These are phyloP conservation scores for Chrysopa pallens DNA, from an alignment of 1,140 invertebrate genomes.

Conservation along the genomic window DNA sequence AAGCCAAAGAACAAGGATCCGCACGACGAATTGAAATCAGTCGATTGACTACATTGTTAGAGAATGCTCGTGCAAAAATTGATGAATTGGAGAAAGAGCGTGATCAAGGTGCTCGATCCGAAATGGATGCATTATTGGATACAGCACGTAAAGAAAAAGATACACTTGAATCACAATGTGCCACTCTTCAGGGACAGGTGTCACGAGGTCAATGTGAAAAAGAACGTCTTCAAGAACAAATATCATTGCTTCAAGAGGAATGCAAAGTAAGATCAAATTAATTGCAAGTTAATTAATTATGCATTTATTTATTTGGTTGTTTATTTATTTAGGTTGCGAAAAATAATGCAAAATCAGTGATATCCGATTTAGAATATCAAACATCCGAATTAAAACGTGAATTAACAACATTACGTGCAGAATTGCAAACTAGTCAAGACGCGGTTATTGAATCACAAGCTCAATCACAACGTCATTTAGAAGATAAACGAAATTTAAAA, in stretches of 20 bases:
- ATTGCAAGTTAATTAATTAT: conserved; percentile 4
- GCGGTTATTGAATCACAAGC: conserved; percentile 44
- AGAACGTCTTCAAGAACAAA: conserved; percentile 49
- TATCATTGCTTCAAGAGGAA: conserved; percentile 57
- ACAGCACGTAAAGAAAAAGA: conserved; percentile 50
- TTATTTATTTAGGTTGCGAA: conserved; percentile 33
- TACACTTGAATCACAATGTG: conserved; percentile 44
- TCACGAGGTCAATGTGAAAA: conserved; percentile 58
- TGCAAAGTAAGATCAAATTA: conserved; percentile 33
- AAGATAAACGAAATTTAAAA: conserved; percentile 56
- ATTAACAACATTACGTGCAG: conserved; percentile 42
- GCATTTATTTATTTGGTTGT: background rate
- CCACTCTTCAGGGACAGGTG: conserved; percentile 56
- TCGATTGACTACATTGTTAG: conserved; percentile 53
- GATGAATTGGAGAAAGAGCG: conserved; percentile 40
- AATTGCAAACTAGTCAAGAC: conserved; percentile 55
- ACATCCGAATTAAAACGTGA: conserved; percentile 53
- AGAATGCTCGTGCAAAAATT: conserved; percentile 57
- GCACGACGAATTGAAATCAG: conserved; percentile 55
- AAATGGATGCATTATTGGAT: conserved; percentile 52
- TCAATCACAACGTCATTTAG: conserved; percentile 50
- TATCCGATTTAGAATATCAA: conserved; percentile 63
- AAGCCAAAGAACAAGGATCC: conserved; percentile 44
- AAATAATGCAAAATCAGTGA: conserved; percentile 64
- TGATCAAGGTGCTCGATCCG: conserved; percentile 38